Base-by-base conservation (phyloP, 1,140 invertebrate species). In the Phthorimaea operculella region DNA sequence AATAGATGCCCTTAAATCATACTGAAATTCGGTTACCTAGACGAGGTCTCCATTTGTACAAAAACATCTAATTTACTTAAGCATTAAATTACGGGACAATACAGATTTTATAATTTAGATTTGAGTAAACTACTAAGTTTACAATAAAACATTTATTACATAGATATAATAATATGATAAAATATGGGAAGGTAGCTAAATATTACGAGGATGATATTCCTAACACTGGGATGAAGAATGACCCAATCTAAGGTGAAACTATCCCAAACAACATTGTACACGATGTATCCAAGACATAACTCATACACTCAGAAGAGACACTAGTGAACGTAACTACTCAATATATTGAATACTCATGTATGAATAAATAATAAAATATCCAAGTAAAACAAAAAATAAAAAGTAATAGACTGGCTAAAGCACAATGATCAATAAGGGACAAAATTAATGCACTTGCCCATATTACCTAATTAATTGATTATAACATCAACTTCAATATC, bases 311-410 rank as follows among this genome's bases (percentile, higher is more conserved):
- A 16, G 16, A 17, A 1, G 44, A 42, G 39, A 36, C 14, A 18
- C 18, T 17, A 57, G 33, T 47, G 49, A 17, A 56, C 34, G 18
- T 50, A 71, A 68, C 64, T 66, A 73, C 65, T 57, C 56, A 66
- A 72, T 58, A 70, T 58, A 72, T 70, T 70, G 60, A 60, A 70
- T 66, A 68, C 62, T 72, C 56, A 52, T 74, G 64, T 79, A 80
- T 76, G 81, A 85, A 83, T 83, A 85, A 85, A 85, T 85, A 85
- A 85, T 83, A 85, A 85, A 83, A 85, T 83, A 85, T 83, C 74
- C 52, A 82, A 84, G 76, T 79, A 82, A 82, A 83, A 84, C 79
- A 81, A 84, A 80, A 74, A 76, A 73, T 68, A 77, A 76, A 74
- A 76, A 71, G 67, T 70, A 83, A 74, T 74, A 77, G 74, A 79